Evolutionary conservation across 2,888 invertebrate species (phyloP).

Genomic region (Bembecia ichneumoniformis): DNA sequence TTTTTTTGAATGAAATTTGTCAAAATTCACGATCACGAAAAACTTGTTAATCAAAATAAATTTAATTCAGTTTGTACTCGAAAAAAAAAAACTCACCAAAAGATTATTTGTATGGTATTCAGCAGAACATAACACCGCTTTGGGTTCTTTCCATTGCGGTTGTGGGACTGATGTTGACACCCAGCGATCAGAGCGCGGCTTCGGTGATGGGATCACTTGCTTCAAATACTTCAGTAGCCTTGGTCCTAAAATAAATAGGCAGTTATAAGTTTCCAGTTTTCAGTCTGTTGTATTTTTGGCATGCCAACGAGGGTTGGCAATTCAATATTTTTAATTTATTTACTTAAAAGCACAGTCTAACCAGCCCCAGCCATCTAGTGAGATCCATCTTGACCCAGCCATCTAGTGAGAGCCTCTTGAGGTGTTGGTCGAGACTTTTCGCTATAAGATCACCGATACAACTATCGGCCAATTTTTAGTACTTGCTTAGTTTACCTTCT

Average conservation of each 20-base stretch:
- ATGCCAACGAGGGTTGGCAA: neutral
- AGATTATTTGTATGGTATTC: conserved; percentile 92
- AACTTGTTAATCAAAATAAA: neutral
- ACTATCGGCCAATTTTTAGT: too few species aligned
- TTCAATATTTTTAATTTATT: too few species aligned
- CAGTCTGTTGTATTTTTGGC: neutral
- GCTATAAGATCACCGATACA: too few species aligned
- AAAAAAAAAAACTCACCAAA: conserved; percentile 57
- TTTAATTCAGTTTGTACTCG: neutral
- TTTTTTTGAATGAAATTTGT: too few species aligned
- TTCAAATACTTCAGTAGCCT: conserved; percentile 75
- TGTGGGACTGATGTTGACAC: conserved; percentile 86
- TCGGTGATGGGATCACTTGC: conserved; percentile 76
- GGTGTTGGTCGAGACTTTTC: too few species aligned
- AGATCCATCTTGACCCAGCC: too few species aligned
- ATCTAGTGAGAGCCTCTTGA: too few species aligned
- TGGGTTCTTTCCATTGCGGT: conserved; percentile 77
- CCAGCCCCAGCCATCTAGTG: too few species aligned
- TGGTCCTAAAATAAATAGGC: conserved; percentile 58
- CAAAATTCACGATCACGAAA: too few species aligned
- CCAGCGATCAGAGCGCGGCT: conserved; percentile 82
- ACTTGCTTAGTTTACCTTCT: too few species aligned
- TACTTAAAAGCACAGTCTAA: too few species aligned
- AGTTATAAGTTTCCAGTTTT: too few species aligned
- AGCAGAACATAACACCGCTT: conserved; percentile 80